Evolutionary conservation across 1,140 invertebrate genomes (phyloP), one percentile per base, ranked within the genome.

Genomic region (Drosophila truncata): DNA sequence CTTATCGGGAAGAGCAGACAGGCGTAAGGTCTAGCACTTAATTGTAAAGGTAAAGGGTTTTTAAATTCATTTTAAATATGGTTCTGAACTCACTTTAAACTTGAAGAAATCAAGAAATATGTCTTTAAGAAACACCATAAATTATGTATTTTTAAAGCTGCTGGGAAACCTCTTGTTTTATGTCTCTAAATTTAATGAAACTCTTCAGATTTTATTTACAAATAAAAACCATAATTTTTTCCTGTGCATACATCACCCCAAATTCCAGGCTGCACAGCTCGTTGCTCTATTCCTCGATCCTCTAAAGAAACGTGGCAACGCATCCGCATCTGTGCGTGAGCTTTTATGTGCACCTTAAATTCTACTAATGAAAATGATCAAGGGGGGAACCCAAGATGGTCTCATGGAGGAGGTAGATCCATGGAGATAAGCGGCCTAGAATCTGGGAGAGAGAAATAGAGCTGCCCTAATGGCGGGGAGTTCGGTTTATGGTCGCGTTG

Each of bases 331-430:
- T 62, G 66, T 77, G 67, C 58, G 57, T 59, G 55, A 77, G 74
- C 75, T 79, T 86, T 87, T 87, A 87, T 87, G 84, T 88, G 83
- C 84, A 75, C 65, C 86, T 84, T 84, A 80, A 75, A 80, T 70
- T 73, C 69, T 71, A 47, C 49, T 78, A 74, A 83, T 88, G 77
- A 84, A 76, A 80, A 64, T 50, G 47, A 47, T 41, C 18, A 35
- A 52, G 46, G 63, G 60, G 44, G 49, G 23, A 14, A 54, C 35
- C 13, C 9, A 16, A 41, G 42, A 52, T 55, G 47, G 18, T 11
- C 9, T 4, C n/a, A 62, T n/a, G 31, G 44, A 23, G 60, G 44
- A 47, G 42, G 44, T 29, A 25, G 64, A 50, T 54, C 47, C 50
- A 23, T 10, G 52, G 52, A 55, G 52, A 55, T 55, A 55, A 55